phyloP scores from a whole-genome alignment of 2,797 vertebrate species.

The Antrozous pallidus region DNA sequence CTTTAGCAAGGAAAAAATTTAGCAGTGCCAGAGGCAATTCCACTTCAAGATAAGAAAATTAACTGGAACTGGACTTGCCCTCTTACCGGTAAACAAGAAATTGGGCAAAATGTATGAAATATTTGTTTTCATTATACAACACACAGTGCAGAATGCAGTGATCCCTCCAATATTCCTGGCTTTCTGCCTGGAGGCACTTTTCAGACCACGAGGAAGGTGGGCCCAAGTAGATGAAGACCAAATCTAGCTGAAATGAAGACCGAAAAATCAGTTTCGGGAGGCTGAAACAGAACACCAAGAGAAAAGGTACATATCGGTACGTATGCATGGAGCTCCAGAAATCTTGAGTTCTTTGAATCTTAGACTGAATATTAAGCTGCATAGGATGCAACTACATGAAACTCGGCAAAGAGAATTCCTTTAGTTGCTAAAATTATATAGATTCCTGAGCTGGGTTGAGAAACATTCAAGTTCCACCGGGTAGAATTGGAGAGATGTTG shows the following conservation, averaged over 20 bases:
- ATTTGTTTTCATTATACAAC: slow-evolving; percentile 24
- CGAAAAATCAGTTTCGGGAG: background rate
- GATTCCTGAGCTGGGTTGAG: background rate
- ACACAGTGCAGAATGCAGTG: background rate
- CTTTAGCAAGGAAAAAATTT: slow-evolving; percentile 10
- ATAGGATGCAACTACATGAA: background rate
- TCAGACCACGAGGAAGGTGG: background rate
- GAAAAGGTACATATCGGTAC: background rate
- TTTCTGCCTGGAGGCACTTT: background rate
- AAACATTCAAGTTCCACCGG: background rate
- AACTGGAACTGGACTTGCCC: background rate
- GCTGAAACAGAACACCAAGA: background rate
- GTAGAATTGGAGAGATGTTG: background rate
- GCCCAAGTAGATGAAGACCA: background rate
- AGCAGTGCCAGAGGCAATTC: background rate
- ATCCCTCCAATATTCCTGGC: background rate
- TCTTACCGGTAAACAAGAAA: background rate
- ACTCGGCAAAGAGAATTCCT: background rate
- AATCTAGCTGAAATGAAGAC: background rate
- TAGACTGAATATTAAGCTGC: background rate
- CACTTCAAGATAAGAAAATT: background rate
- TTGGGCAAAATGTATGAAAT: background rate
- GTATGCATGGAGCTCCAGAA: background rate
- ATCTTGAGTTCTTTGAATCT: background rate
- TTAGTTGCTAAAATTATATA: background rate